phyloP scores from a whole-genome alignment of 2,888 invertebrate species.

The Acrocyrtus sp. region DNA sequence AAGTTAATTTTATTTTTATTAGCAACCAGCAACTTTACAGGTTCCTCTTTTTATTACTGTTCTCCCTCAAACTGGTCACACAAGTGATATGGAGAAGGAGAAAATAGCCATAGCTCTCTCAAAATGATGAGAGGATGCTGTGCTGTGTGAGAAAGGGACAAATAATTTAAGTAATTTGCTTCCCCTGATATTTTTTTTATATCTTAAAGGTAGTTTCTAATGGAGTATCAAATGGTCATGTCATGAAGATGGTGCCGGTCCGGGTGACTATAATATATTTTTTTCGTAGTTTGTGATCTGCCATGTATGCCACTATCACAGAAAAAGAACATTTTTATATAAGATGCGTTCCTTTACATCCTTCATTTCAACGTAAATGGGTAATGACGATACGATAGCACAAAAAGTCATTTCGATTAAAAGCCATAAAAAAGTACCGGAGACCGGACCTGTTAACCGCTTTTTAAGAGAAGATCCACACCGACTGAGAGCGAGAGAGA shows the following conservation, averaged over 20 bases:
- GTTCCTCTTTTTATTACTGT: neutral
- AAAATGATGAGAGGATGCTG: too few relatives aligned
- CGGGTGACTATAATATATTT: too few relatives aligned
- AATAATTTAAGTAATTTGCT: conserved; percentile 34
- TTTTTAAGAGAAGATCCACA: conserved; percentile 8
- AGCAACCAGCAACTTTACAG: conserved; percentile 7
- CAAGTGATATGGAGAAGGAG: conserved; percentile 5
- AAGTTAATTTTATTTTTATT: conserved; percentile 36
- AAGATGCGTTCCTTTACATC: too few relatives aligned
- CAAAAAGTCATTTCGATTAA: conserved; percentile 20
- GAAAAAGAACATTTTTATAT: neutral
- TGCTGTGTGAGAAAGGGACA: neutral
- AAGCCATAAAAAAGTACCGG: too few relatives aligned
- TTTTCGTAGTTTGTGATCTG: neutral
- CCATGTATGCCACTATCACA: neutral
- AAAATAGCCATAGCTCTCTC: neutral
- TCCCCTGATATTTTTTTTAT: too few relatives aligned
- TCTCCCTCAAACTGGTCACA: conserved; percentile 13
- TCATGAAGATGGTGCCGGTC: too few relatives aligned
- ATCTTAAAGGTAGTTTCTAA: too few relatives aligned
- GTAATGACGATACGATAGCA: conserved; percentile 6
- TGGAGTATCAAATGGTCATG: conserved; percentile 15
- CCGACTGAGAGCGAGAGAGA: too few relatives aligned
- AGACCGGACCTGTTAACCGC: conserved; percentile 33
- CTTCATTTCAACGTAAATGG: too few relatives aligned